Percentiles rank a stretch among this genome's conserved stretches.
phyloP scores from a whole-genome alignment of 2,888 invertebrate species.

The Zaprionus obscuricornis region DNA sequence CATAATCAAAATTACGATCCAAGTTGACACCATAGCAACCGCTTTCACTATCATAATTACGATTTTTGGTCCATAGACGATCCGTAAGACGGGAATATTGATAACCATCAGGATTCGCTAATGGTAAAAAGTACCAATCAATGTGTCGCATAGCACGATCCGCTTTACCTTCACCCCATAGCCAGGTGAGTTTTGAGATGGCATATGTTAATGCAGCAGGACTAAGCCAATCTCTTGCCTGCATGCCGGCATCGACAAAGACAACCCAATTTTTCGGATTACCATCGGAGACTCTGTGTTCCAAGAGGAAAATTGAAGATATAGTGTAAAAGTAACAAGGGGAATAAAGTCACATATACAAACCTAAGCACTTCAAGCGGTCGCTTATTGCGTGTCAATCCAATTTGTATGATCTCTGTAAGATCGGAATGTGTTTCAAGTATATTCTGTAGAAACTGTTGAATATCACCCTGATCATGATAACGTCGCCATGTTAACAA shows the following conservation, averaged over 20 bases:
- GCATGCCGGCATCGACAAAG: slow-evolving; percentile 90
- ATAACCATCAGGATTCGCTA: slow-evolving; percentile 93
- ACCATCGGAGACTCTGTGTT: slow-evolving; percentile 88
- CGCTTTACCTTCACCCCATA: slow-evolving; percentile 82
- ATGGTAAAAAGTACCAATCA: slow-evolving; percentile 92
- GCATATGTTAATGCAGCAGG: slow-evolving; percentile 91
- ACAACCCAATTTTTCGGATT: slow-evolving; percentile 86
- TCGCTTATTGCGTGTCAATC: slow-evolving; percentile 89
- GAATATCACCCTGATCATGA: slow-evolving; percentile 88
- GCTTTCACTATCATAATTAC: slow-evolving; percentile 85
- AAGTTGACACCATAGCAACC: slow-evolving; percentile 90
- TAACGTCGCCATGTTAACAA: slow-evolving; percentile 90
- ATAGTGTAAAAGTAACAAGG: neutral
- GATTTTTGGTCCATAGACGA: slow-evolving; percentile 92
- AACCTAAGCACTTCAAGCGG: slow-evolving; percentile 87
- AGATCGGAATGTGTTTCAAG: slow-evolving; percentile 88
- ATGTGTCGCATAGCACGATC: slow-evolving; percentile 88
- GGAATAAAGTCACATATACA: neutral
- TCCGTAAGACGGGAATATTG: slow-evolving; percentile 90
- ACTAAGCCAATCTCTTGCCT: slow-evolving; percentile 95
- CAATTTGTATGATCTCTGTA: slow-evolving; percentile 89
- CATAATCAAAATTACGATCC: slow-evolving; percentile 93
- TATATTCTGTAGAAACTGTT: slow-evolving; percentile 89
- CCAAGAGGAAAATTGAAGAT: too few species aligned
- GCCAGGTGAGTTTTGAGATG: slow-evolving; percentile 88